These are phyloP conservation scores for Megaustenia siamemsis DNA, from an alignment of 2,888 invertebrate genomes.

Conservation along the genomic window DNA sequence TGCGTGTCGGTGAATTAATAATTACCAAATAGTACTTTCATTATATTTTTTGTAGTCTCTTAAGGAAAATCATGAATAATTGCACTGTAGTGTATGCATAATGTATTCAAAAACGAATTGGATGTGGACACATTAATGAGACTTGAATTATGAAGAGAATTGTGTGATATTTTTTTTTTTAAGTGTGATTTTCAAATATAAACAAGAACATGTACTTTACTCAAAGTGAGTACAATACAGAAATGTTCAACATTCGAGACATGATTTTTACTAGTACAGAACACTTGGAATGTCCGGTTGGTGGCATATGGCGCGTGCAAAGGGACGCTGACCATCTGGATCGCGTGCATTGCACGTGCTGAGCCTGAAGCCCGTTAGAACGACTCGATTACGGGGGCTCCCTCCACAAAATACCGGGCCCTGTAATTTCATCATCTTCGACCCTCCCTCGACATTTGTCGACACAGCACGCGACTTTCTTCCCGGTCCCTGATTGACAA, in stretches of 20 bases:
- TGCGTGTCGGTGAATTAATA: background rate
- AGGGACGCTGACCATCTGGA: slow-evolving; percentile 53
- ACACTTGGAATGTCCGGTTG: slow-evolving; percentile 41
- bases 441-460: slow-evolving; percentile 49
- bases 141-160: background rate
- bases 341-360: slow-evolving; percentile 51
- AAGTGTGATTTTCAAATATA: no score
- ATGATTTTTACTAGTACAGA: slow-evolving; percentile 12
- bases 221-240: slow-evolving; percentile 8
- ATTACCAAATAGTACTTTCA: background rate
- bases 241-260: background rate
- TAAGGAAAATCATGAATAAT: background rate
- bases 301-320: slow-evolving; percentile 56
- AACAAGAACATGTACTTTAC: background rate
- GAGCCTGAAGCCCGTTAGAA: slow-evolving; percentile 42
- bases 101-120: background rate
- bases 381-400: slow-evolving; percentile 48
- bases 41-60: background rate
- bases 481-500: slow-evolving; percentile 40
- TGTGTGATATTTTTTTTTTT: no score
- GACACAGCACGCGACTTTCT: slow-evolving; percentile 40
- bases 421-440: slow-evolving; percentile 55
- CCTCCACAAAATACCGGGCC: slow-evolving; percentile 27
- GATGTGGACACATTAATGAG: background rate
- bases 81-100: slow-evolving; percentile 1